Base-by-base conservation (phyloP, 2,797 vertebrate species). In the Sus cebifrons region DNA sequence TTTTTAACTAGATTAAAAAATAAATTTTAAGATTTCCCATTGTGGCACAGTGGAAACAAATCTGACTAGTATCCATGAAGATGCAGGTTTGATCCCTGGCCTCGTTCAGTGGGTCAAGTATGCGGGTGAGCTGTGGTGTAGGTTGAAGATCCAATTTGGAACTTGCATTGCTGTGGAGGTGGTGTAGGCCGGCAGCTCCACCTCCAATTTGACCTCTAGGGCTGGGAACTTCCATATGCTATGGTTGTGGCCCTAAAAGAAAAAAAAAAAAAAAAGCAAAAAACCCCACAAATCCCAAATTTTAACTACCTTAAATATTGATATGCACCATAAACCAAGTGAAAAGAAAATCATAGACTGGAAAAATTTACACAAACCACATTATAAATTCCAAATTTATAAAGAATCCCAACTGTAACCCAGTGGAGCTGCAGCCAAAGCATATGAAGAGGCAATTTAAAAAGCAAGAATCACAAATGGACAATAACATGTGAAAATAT, bases 261-360 rank as follows among this genome's bases (percentile, higher is more conserved):
- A 49, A 49, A 49, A 49, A 49, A 49, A 49, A 49, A 49, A 49
- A 49, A 36, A 36, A 36, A 32, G 36, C 36, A 36, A 36, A 36
- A 36, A 36, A 36, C 36, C 36, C 36, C 36, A 36, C 36, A 36
- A 36, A 49, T 6, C 44, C 44, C 40, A 89, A 54, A 56, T 36
- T 71, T 84, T 54, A 90, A 40, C 52, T 81, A 44, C 2, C 32
- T 86, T 91, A 83, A 77, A 94, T 82, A 32, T 91, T 83, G 56
- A 56, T 74, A 70, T 18, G 25, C 11, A 77, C 15, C 44, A 40
- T 73, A 71, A 86, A 85, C 12, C 21, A 6, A 77, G 12, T 54
- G 15, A 75, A 82, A 91, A 29, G 56, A 67, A 87, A 83, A 27
- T 81, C 75, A 78, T 40, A 87, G 13, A 58, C 29, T 89, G 71